Conservation (phyloP, 1,140 invertebrate species). For the Drosophila pandora region DNA sequence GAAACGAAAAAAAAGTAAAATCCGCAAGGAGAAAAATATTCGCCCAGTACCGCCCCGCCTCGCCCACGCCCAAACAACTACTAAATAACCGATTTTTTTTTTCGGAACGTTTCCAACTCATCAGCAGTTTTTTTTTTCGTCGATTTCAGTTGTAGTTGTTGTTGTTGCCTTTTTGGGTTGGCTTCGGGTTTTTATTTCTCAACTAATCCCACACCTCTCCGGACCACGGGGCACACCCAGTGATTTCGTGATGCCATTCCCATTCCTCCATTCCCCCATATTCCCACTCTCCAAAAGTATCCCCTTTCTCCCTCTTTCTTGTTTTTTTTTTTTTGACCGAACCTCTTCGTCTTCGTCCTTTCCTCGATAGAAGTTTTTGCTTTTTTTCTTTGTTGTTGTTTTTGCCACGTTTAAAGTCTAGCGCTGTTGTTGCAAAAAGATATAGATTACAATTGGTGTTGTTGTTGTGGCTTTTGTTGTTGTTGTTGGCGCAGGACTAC, state of each 20-base stretch:
- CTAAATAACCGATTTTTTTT: slow-evolving; percentile 61
- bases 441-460: slow-evolving; percentile 53
- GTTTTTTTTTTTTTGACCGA: slow-evolving; percentile 18
- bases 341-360: slow-evolving; percentile 42
- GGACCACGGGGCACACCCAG: slow-evolving; percentile 46
- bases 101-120: slow-evolving; percentile 59
- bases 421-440: slow-evolving; percentile 31
- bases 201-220: slow-evolving; percentile 59
- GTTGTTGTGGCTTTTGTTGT: slow-evolving; percentile 31
- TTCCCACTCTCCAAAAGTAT: slow-evolving; percentile 7
- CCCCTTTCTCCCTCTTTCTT: slow-evolving; percentile 3
- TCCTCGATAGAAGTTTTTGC: slow-evolving; percentile 10
- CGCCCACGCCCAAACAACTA: slow-evolving; percentile 47
- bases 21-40: slow-evolving; percentile 47
- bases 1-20: slow-evolving; percentile 30
- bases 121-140: slow-evolving; percentile 50
- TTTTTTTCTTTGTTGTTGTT: slow-evolving; percentile 10
- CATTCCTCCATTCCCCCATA: too few species aligned
- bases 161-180: slow-evolving; percentile 44
- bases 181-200: slow-evolving; percentile 62
- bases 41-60: slow-evolving; percentile 15
- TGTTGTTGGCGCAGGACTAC: slow-evolving; percentile 37
- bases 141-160: slow-evolving; percentile 13
- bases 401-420: slow-evolving; percentile 41
- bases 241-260: slow-evolving; percentile 58